Evolutionary conservation across 2,888 invertebrate genomes (phyloP).

Genomic region (Pegoplata infirma): DNA sequence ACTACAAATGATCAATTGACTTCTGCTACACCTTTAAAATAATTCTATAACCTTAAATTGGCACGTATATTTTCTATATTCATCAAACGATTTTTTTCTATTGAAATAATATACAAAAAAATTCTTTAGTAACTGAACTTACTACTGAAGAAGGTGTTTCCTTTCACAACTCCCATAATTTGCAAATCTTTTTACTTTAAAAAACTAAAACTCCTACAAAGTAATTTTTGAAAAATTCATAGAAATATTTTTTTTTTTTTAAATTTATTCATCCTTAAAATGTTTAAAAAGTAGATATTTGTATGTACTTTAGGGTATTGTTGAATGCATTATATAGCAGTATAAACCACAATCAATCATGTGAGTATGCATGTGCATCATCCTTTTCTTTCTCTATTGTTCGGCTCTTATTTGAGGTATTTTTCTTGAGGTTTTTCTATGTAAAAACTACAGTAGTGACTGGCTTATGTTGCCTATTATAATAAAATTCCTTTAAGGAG

Average conservation of each 20-base stretch:
- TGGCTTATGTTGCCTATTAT: not conserved
- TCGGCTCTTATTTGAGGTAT: slow-evolving; percentile 32
- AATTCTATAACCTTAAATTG: not conserved
- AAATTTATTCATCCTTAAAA: slow-evolving; percentile 27
- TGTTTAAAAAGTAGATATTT: slow-evolving; percentile 1
- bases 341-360: slow-evolving; percentile 61
- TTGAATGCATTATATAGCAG: slow-evolving; percentile 45
- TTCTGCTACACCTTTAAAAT: slow-evolving; percentile 39
- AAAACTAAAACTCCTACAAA: not conserved
- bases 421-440: slow-evolving; percentile 22
- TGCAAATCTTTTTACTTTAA: slow-evolving; percentile 18
- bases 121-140: not conserved
- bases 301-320: slow-evolving; percentile 14
- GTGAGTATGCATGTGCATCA: slow-evolving; percentile 30
- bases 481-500: slow-evolving; percentile 17
- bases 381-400: slow-evolving; percentile 35
- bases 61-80: slow-evolving; percentile 11
- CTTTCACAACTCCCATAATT: slow-evolving; percentile 32
- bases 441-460: slow-evolving; percentile 1
- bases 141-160: slow-evolving; percentile 54
- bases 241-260: slow-evolving; percentile 25
- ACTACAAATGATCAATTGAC: slow-evolving; percentile 54
- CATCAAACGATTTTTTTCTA: slow-evolving; percentile 5
- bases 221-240: slow-evolving; percentile 17
- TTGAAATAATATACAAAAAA: not conserved